Conservation (phyloP, 2,797 vertebrate species). For the Enteromius unitaeniatus region DNA sequence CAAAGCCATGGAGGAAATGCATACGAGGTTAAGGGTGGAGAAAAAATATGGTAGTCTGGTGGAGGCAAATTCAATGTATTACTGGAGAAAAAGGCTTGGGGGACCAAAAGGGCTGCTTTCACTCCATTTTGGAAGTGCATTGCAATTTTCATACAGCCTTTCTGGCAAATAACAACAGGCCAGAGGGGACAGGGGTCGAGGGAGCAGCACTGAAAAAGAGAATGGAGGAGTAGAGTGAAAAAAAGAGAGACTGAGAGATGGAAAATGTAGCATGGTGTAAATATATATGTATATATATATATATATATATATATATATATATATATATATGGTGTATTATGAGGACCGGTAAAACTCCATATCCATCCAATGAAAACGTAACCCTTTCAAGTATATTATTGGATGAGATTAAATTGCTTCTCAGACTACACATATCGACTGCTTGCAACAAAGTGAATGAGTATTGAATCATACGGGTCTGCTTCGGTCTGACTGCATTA, state of each 20-base stretch:
- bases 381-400: conserved; percentile 5
- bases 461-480: conserved; percentile 29
- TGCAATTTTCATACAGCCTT: conserved; percentile 67
- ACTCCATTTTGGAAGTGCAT: conserved; percentile 67
- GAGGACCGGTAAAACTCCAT: not conserved
- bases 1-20: conserved; percentile 33
- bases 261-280: conserved; percentile 49
- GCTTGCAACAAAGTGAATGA: conserved; percentile 25
- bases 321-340: not conserved
- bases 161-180: conserved; percentile 61
- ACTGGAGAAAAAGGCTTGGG: conserved; percentile 60
- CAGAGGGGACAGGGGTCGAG: conserved; percentile 42
- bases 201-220: conserved; percentile 44
- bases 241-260: conserved; percentile 23
- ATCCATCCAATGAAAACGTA: conserved; percentile 1
- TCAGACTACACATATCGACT: conserved; percentile 13
- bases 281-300: not conserved
- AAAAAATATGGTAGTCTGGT: conserved; percentile 56
- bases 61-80: conserved; percentile 73
- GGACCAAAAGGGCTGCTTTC: conserved; percentile 63
- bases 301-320: not conserved
- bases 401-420: conserved; percentile 12
- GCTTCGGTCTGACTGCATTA: conserved; percentile 20
- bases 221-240: conserved; percentile 19
- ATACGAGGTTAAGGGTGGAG: conserved; percentile 57